Percentiles rank a stretch among this genome's conserved stretches.
These are phyloP conservation scores for Torymus tubicola DNA, from an alignment of 2,888 invertebrate species.

Conservation along the genomic window DNA sequence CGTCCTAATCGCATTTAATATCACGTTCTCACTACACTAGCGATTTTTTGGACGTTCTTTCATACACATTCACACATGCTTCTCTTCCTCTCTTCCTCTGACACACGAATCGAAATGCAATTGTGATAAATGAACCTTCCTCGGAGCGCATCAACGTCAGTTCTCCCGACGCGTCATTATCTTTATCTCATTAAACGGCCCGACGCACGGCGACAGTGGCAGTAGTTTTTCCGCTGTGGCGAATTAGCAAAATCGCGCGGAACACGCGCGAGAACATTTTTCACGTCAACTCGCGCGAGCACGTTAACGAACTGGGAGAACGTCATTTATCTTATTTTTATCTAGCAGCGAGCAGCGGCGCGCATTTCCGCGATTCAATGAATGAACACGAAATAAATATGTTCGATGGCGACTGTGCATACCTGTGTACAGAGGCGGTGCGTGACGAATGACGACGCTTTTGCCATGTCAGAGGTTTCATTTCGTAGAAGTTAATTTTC, in stretches of 20 bases:
- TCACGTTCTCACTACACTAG: too few relatives aligned
- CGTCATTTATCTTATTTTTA: conserved; percentile 54
- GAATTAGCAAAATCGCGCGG: conserved; percentile 50
- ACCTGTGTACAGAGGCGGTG: too few relatives aligned
- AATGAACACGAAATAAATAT: conserved; percentile 36
- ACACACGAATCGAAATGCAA: conserved; percentile 63
- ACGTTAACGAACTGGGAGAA: conserved; percentile 27
- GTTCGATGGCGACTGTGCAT: conserved; percentile 1
- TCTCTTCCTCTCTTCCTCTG: too few relatives aligned
- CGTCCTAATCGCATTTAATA: too few relatives aligned
- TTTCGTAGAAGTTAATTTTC: too few relatives aligned
- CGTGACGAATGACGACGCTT: too few relatives aligned
- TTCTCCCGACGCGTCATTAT: conserved; percentile 38
- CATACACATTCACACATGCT: too few relatives aligned
- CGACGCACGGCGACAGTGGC: too few relatives aligned
- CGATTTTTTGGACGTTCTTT: too few relatives aligned
- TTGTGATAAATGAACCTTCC: conserved; percentile 65
- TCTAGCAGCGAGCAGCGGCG: conserved; percentile 17
- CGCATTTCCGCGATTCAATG: conserved; percentile 25
- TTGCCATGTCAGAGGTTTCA: too few relatives aligned
- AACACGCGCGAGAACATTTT: conserved; percentile 43
- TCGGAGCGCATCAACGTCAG: conserved; percentile 43
- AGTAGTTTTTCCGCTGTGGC: background rate
- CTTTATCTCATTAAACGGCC: conserved; percentile 50
- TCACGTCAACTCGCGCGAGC: conserved; percentile 42